Percentiles rank a stretch among this genome's conserved stretches.
Conservation (phyloP, 2,797 vertebrate species). For the Pseudomugil gertrudae region DNA sequence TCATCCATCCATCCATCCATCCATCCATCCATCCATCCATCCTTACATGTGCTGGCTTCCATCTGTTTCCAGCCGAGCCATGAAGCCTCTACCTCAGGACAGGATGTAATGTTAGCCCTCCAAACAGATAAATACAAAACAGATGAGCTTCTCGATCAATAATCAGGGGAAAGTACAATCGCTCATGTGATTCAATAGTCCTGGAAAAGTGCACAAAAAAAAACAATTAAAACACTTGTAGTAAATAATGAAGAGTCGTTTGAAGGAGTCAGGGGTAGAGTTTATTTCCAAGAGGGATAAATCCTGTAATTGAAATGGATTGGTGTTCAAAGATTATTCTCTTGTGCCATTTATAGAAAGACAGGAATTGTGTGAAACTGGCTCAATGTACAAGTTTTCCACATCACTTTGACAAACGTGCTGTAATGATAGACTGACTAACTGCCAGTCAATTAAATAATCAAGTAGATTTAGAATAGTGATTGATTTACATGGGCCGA, state of each 20-base stretch:
- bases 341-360: conserved; percentile 12
- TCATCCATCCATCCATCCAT: conserved; percentile 62
- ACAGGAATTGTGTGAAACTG: conserved; percentile 8
- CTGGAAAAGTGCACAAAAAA: conserved; percentile 32
- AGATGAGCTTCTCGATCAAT: conserved; percentile 42
- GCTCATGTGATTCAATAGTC: conserved; percentile 29
- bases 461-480: neutral
- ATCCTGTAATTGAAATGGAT: conserved; percentile 79
- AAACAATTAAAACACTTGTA: conserved; percentile 40
- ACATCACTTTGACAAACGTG: conserved; percentile 1
- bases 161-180: conserved; percentile 35
- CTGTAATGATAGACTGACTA: neutral
- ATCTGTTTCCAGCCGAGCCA: conserved; percentile 52
- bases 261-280: conserved; percentile 28
- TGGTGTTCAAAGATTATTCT: conserved; percentile 42
- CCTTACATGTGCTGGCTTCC: conserved; percentile 39
- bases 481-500: too few species aligned
- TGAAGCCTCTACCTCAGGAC: conserved; percentile 36
- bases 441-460: neutral
- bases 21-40: conserved; percentile 21
- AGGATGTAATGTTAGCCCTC: conserved; percentile 23
- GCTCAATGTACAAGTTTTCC: neutral
- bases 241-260: conserved; percentile 43
- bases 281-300: conserved; percentile 62
- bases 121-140: conserved; percentile 33